Conservation (phyloP, 2,113 vertebrate species). For the Clarias batrachus region DNA sequence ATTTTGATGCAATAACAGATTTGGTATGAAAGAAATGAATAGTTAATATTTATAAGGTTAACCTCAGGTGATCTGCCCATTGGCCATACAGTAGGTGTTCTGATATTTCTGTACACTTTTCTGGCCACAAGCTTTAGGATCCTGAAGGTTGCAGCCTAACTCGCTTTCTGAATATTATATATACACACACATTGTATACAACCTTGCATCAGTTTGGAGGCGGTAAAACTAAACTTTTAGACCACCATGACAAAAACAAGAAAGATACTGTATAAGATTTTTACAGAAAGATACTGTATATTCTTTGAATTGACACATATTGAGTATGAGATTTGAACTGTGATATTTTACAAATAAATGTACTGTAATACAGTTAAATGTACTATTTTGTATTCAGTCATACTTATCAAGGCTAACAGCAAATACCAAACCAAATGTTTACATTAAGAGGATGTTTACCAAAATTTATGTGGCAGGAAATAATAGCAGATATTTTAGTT, state of each 20-base stretch:
- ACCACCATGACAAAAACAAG: not conserved
- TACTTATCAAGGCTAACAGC: too few species aligned
- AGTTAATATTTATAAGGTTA: not conserved
- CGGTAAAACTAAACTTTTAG: not conserved
- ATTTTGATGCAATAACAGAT: not conserved
- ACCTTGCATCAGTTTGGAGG: not conserved
- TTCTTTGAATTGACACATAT: not conserved
- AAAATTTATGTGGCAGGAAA: too few species aligned
- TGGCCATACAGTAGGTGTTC: not conserved
- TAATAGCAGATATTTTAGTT: too few species aligned
- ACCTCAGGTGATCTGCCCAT: not conserved
- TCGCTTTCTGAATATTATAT: not conserved
- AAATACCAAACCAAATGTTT: too few species aligned
- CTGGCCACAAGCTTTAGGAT: not conserved
- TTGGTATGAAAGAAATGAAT: not conserved
- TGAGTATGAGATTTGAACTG: too few species aligned
- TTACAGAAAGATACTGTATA: not conserved
- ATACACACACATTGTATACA: not conserved
- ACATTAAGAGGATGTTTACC: too few species aligned
- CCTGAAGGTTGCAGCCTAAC: not conserved
- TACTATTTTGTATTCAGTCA: too few species aligned
- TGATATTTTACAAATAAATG: too few species aligned
- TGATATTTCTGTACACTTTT: not conserved
- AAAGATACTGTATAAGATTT: not conserved
- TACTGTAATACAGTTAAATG: too few species aligned